Evolutionary conservation across 2,888 invertebrate genomes (phyloP).

Genomic region (Leptinotarsa tumamoca): DNA sequence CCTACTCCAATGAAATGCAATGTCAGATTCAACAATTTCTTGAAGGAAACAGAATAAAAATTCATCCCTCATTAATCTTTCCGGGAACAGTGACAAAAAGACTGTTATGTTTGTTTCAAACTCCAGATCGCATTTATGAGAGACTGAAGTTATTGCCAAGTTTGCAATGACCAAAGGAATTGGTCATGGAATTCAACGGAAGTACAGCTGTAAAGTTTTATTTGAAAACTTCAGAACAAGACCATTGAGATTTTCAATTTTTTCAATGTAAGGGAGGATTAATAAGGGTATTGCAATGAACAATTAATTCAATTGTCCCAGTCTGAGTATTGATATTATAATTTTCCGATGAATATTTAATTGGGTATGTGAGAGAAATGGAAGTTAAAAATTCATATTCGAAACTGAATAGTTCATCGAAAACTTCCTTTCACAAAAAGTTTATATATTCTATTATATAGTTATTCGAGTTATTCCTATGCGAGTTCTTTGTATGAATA

Average conservation of each 20-base stretch:
- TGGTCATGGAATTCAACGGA: slow-evolving; percentile 11
- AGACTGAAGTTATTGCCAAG: slow-evolving; percentile 35
- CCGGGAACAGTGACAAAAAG: neutral
- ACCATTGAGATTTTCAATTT: neutral
- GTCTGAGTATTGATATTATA: too few relatives aligned
- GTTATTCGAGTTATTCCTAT: too few relatives aligned
- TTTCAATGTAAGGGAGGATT: neutral
- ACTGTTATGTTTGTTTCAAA: slow-evolving; percentile 2
- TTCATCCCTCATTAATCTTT: neutral
- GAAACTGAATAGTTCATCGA: too few relatives aligned
- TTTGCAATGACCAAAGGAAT: slow-evolving; percentile 31
- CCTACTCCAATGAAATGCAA: neutral
- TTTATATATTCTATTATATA: too few relatives aligned
- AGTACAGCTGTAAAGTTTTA: neutral
- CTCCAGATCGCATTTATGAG: slow-evolving; percentile 31
- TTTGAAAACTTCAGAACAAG: neutral
- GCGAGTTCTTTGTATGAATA: too few relatives aligned
- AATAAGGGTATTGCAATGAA: too few relatives aligned
- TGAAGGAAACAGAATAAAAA: neutral
- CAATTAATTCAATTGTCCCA: too few relatives aligned
- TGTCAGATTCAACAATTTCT: neutral
- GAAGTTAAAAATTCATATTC: too few relatives aligned
- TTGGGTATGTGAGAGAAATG: too few relatives aligned
- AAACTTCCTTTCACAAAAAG: too few relatives aligned
- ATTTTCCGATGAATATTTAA: too few relatives aligned